Evolutionary conservation across 2,888 invertebrate genomes (phyloP).

Genomic region (Folsomia manolachei): DNA sequence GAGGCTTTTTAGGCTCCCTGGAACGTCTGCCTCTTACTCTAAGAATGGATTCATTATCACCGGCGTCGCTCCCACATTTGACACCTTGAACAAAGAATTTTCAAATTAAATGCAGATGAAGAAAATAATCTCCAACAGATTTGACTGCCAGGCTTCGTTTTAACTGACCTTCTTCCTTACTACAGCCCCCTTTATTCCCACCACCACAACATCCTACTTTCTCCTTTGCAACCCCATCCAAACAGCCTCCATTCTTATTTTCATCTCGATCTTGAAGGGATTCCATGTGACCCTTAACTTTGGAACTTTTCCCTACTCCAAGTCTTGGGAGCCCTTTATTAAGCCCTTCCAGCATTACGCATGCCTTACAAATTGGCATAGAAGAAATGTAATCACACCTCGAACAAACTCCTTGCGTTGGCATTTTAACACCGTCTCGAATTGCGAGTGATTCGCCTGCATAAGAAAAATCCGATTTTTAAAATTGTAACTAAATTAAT

Average conservation of each 20-base stretch:
- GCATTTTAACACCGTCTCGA: constrained; percentile 77
- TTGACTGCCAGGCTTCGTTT: too few species aligned
- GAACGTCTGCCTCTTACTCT: too few species aligned
- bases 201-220: constrained; percentile 28
- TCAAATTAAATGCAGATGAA: too few species aligned
- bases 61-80: too few species aligned
- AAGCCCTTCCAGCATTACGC: constrained; percentile 88
- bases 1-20: too few species aligned
- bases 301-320: constrained; percentile 76
- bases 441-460: constrained; percentile 79
- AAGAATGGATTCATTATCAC: too few species aligned
- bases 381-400: constrained; percentile 83
- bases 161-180: not conserved
- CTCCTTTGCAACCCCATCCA: not conserved
- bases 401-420: constrained; percentile 73
- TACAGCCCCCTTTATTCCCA: constrained; percentile 12
- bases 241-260: not conserved
- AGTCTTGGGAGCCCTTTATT: constrained; percentile 88
- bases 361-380: constrained; percentile 93
- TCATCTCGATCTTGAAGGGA: not conserved
- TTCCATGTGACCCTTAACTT: constrained; percentile 41
- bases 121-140: too few species aligned
- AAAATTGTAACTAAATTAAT: not conserved
- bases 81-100: too few species aligned
- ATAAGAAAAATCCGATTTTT: constrained; percentile 52